Percentiles rank a stretch among this genome's conserved stretches.
Evolutionary conservation across 2,113 vertebrate genomes (phyloP).

Genomic region (Mirza zaza): DNA sequence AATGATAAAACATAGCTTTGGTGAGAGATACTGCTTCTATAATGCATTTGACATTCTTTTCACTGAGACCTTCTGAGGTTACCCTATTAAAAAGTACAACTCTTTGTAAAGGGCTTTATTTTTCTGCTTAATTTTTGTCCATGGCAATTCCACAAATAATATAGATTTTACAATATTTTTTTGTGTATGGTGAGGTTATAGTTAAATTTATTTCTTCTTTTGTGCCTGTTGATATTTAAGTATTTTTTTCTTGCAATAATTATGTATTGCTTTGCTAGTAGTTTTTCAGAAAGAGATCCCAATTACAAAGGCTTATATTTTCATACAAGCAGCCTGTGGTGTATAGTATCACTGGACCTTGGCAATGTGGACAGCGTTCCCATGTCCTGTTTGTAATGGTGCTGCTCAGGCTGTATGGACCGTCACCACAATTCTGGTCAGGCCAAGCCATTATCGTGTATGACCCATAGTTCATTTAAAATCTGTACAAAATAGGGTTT

Average conservation of each 20-base stretch:
- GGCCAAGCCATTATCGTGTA: neutral
- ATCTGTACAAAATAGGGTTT: neutral
- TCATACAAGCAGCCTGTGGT: neutral
- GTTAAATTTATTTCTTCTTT: neutral
- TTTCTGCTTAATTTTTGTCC: neutral
- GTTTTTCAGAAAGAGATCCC: neutral
- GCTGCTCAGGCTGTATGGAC: neutral
- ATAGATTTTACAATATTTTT: neutral
- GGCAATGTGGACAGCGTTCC: neutral
- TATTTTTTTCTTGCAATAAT: neutral
- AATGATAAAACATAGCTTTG: neutral
- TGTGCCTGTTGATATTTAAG: neutral
- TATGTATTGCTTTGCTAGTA: neutral
- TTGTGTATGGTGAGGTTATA: neutral
- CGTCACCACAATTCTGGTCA: neutral
- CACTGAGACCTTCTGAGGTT: neutral
- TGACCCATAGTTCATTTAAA: neutral
- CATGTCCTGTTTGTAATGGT: neutral
- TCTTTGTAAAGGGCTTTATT: neutral
- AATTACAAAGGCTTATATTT: neutral
- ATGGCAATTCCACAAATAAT: neutral
- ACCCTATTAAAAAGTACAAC: neutral
- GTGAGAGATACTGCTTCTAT: neutral
- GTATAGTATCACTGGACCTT: neutral
- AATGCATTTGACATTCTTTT: neutral